These are phyloP conservation scores for Cyphomyrus discorhynchus DNA, from an alignment of 2,113 vertebrate genomes.

Conservation along the genomic window DNA sequence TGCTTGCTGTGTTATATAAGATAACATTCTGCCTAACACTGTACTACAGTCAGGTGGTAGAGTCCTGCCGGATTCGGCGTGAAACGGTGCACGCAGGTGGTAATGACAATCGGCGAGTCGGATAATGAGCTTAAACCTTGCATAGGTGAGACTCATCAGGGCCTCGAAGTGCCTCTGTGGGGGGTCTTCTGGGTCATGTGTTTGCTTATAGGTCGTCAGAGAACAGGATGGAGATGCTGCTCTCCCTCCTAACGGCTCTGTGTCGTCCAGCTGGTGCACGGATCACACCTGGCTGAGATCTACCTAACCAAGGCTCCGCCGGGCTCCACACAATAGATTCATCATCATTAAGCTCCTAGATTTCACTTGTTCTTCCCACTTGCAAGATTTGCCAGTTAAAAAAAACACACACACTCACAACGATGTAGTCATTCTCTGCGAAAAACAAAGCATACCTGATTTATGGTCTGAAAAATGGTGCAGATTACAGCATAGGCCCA, in stretches of 20 bases:
- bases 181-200: not conserved
- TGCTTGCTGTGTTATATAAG: not conserved
- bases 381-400: not conserved
- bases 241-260: not conserved
- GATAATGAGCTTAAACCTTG: not conserved
- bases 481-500: not conserved
- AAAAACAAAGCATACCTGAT: not conserved
- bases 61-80: not conserved
- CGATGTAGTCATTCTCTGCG: not conserved
- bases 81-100: not conserved
- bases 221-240: not conserved
- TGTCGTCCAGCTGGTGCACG: not conserved
- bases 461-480: not conserved
- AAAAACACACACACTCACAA: not conserved
- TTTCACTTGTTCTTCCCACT: not conserved
- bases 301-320: not conserved
- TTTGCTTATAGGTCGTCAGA: no score
- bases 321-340: not conserved
- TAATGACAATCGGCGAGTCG: not conserved
- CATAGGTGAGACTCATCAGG: not conserved
- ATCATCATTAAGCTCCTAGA: not conserved
- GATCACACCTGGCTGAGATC: not conserved
- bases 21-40: not conserved
- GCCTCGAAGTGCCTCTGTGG: no score
- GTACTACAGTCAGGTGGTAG: not conserved